Base-by-base conservation (phyloP, 2,113 vertebrate genomes). In the Phasianus colchicus region DNA sequence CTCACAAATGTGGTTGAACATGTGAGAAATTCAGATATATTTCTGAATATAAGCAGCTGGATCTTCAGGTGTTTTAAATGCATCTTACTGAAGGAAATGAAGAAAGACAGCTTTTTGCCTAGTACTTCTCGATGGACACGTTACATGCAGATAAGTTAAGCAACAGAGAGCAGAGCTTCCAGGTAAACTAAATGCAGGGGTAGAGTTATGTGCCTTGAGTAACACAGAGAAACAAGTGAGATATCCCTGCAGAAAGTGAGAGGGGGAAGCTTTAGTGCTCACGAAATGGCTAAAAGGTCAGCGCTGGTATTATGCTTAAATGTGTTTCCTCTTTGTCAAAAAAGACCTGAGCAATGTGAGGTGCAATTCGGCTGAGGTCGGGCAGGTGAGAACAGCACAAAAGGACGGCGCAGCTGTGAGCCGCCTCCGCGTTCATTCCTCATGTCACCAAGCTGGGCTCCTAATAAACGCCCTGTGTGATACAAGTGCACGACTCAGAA, bases 341-440 rank as follows among this genome's bases (percentile, higher is more conserved):
- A 47, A 66, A 67, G 64, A 17, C 12, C 38, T 36, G 9, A 75
- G 66, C 50, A 34, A 18, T 0, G 6, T 8, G 73, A 88, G 76
- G 32, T 67, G 34, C 34, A n/a, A 5, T 54, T 32, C 45, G 63
- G 61, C 36, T 17, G 65, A 15, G 69, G 43, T 0, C 7, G 13
- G 65, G 76, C 55, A 77, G 85, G 75, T 80, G 92, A 58, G n/a
- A 93, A 58, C 24, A 70, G 79, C 85, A 81, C 54, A 52, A 18
- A 7, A 43, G 64, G 67, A 6, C 58, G 9, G 36, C 1, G 52
- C 63, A 54, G 87, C 10, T 43, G 32, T 38, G 64, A 52, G 64
- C 85, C 57, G 71, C 34, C 52, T 21, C 72, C 75, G 57, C 52
- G 2, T 65, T 61, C 45, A 29, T 36, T 24, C 29, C 40, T 36